phyloP scores from a whole-genome alignment of 2,797 vertebrate species.

The Natrix natrix region DNA sequence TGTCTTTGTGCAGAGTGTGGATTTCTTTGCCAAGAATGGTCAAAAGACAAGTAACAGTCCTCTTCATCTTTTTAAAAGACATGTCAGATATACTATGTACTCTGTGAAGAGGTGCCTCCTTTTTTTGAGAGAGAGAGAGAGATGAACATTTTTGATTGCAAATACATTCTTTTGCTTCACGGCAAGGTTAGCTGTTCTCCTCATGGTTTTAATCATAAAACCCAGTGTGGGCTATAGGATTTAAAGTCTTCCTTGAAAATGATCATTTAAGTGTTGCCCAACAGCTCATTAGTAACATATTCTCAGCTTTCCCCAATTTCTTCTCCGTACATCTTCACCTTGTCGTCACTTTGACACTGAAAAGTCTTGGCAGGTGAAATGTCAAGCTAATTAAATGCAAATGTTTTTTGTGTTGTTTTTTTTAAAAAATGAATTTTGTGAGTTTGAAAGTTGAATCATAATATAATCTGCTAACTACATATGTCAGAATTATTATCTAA shows the following conservation, averaged over 20 bases:
- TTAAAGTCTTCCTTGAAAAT: slow-evolving; percentile 38
- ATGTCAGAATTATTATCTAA: background rate
- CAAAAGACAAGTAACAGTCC: background rate
- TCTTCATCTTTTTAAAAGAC: background rate
- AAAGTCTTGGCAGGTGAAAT: background rate
- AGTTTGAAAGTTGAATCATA: background rate
- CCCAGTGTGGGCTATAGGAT: slow-evolving; percentile 19
- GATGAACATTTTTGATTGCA: background rate
- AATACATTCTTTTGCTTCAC: background rate
- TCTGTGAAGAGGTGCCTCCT: background rate
- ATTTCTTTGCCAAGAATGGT: background rate
- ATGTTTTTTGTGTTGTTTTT: background rate
- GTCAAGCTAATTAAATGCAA: background rate
- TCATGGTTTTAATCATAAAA: slow-evolving; percentile 46
- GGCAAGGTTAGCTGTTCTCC: slow-evolving; percentile 38
- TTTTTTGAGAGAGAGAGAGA: background rate
- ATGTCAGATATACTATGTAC: background rate
- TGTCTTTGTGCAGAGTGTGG: background rate
- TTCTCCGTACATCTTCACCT: background rate
- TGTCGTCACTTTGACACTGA: background rate
- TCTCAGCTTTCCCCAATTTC: background rate
- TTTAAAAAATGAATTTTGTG: background rate
- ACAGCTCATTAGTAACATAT: background rate
- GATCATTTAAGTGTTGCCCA: slow-evolving; percentile 35
- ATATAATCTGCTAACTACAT: background rate